phyloP scores from a whole-genome alignment of 2,888 invertebrate species.

The Drosophila pseudotakahashii region DNA sequence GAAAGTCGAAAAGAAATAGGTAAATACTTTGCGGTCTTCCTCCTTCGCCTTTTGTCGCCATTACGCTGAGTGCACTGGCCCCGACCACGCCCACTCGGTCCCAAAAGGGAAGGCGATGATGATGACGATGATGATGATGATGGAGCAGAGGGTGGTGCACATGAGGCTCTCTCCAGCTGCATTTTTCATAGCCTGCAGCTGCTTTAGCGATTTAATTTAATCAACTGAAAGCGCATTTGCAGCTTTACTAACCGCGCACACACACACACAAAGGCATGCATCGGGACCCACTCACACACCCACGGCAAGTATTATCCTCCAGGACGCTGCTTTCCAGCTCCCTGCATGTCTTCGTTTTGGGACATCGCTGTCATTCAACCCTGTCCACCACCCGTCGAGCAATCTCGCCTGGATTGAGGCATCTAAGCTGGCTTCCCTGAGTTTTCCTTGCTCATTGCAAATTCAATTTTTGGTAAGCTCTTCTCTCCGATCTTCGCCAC shows the following conservation, averaged over 20 bases:
- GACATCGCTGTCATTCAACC: slow-evolving; percentile 59
- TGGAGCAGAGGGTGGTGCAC: slow-evolving; percentile 6
- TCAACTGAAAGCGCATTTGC: slow-evolving; percentile 79
- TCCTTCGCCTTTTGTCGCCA: slow-evolving; percentile 61
- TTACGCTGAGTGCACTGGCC: slow-evolving; percentile 71
- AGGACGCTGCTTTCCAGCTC: slow-evolving; percentile 17
- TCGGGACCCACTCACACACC: slow-evolving; percentile 14
- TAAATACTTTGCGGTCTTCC: slow-evolving; percentile 69
- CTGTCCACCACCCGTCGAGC: background rate
- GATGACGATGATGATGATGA: slow-evolving; percentile 1
- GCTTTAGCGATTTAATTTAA: slow-evolving; percentile 78
- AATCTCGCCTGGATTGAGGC: slow-evolving; percentile 22
- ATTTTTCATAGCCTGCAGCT: slow-evolving; percentile 66
- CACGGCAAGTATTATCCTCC: slow-evolving; percentile 37
- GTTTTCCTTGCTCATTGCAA: slow-evolving; percentile 16
- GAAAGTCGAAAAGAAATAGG: slow-evolving; percentile 53
- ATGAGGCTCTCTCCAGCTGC: slow-evolving; percentile 36
- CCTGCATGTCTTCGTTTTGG: slow-evolving; percentile 55
- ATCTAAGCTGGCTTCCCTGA: slow-evolving; percentile 3
- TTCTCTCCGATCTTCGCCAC: slow-evolving; percentile 27
- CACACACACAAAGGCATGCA: slow-evolving; percentile 24
- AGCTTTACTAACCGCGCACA: slow-evolving; percentile 62
- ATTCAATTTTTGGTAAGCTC: slow-evolving; percentile 35
- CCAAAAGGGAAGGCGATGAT: slow-evolving; percentile 17
- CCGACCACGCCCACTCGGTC: slow-evolving; percentile 34